Percentiles rank a stretch among this genome's conserved stretches.
These are phyloP conservation scores for Meiosimyza platycephala DNA, from an alignment of 2,888 invertebrate genomes.

Conservation along the genomic window DNA sequence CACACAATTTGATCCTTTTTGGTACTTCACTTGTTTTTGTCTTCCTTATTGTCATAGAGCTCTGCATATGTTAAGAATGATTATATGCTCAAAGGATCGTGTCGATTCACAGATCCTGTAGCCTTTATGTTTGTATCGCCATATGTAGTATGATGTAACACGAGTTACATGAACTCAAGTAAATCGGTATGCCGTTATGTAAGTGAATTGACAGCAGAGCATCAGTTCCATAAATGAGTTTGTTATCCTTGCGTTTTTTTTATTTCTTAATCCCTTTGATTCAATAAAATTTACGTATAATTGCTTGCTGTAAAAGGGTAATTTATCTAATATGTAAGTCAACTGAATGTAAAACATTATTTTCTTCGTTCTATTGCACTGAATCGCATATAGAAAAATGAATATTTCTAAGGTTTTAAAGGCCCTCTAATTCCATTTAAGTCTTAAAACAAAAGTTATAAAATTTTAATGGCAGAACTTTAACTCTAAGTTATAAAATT, in stretches of 20 bases:
- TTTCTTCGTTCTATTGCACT: too few species aligned
- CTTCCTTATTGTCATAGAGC: not conserved
- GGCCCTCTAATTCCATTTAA: too few species aligned
- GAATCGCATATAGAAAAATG: too few species aligned
- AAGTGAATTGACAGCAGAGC: constrained; percentile 15
- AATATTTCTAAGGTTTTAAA: too few species aligned
- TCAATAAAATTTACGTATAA: not conserved
- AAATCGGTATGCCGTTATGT: constrained; percentile 36
- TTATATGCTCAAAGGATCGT: constrained; percentile 24
- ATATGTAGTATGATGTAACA: not conserved
- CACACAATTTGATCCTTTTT: constrained; percentile 27
- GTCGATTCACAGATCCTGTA: not conserved
- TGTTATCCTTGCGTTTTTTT: not conserved
- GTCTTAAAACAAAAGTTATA: not conserved
- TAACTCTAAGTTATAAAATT: not conserved
- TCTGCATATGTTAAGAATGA: constrained; percentile 8
- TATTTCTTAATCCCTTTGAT: not conserved
- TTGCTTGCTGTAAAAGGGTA: too few species aligned
- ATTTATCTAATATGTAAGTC: too few species aligned
- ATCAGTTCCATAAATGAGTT: not conserved
- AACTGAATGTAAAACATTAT: too few species aligned
- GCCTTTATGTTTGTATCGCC: not conserved
- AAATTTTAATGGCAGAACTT: not conserved
- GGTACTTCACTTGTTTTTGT: not conserved
- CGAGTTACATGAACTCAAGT: constrained; percentile 24